Evolutionary conservation across 35 echinoderm and acorn worm genomes (phyloP), one percentile per base, ranked within the genome.

Genomic region (Patiria miniata): DNA sequence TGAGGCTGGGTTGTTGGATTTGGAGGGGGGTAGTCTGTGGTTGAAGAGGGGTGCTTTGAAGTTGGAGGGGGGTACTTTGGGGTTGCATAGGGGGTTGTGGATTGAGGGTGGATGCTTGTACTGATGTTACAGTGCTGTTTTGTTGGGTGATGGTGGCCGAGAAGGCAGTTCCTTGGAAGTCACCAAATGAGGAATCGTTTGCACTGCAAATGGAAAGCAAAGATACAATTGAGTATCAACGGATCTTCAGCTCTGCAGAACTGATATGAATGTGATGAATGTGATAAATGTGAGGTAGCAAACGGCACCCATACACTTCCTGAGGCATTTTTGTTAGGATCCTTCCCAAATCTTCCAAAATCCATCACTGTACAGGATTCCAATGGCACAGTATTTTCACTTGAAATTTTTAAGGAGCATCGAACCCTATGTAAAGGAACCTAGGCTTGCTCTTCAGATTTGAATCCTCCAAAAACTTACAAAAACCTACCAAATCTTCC

Each of bases 151-250:
- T 37, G 6, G 81, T 88, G 8, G 81, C 52, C 2, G 89, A 85
- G 40, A 92, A 79, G 14, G 87, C 78, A 39, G 61, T 78, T n/a
- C 89, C 91, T 77, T 95, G 89, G 85, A 95, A 95, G 61, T 95
- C 93, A 60, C 93, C 89, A 78, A 95, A 95, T 51, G 85, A 90
- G 83, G 80, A 37, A 14, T 89, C 81, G 57, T 57, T 21, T 21
- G 60, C 80, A 38, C 88, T 84, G 50, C 14, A 58, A 37, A 47
- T 69, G 3, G 61, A 69, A 8, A 17, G 33, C 8, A 36, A n/a
- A 36, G n/a, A 69, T 28, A 69, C 4, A 7, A 28, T 69, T 23
- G 61, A 5, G 34, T 40, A 2, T 6, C 2, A 19, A 1, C 77
- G 34, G 10, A 28, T 79, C 34, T 16, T 79, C n/a, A n/a, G n/a